These are phyloP conservation scores for Mycteria americana DNA, from an alignment of 2,797 vertebrate species.

Conservation along the genomic window DNA sequence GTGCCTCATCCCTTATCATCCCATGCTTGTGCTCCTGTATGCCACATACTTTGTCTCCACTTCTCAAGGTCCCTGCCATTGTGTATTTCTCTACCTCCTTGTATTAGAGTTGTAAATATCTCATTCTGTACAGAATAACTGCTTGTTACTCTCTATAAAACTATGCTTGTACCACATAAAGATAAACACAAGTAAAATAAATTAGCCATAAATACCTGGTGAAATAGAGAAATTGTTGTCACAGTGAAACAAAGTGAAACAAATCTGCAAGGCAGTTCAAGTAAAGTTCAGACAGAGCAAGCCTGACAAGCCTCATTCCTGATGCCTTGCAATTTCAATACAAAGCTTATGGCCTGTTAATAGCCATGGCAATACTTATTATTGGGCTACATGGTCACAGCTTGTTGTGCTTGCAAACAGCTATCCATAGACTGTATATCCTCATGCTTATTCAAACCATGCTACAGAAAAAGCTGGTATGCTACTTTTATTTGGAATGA, in stretches of 20 bases:
- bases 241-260: not conserved
- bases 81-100: not conserved
- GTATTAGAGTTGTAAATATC: not conserved
- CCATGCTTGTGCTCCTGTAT: not conserved
- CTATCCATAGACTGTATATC: not conserved
- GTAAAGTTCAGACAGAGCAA: not conserved
- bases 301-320: not conserved
- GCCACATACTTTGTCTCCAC: not conserved
- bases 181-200: not conserved
- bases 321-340: not conserved
- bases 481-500: not conserved
- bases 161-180: not conserved
- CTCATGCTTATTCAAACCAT: not conserved
- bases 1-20: not conserved
- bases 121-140: not conserved
- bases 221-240: not conserved
- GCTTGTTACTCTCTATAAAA: not conserved
- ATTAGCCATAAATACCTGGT: not conserved
- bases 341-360: not conserved
- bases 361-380: not conserved
- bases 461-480: not conserved
- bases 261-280: not conserved
- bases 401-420: not conserved
- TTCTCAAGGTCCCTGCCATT: not conserved
- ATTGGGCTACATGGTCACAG: not conserved